Conservation (phyloP, 92 coral and sea anemone genomes). For the Epizoanthus fatuus region DNA sequence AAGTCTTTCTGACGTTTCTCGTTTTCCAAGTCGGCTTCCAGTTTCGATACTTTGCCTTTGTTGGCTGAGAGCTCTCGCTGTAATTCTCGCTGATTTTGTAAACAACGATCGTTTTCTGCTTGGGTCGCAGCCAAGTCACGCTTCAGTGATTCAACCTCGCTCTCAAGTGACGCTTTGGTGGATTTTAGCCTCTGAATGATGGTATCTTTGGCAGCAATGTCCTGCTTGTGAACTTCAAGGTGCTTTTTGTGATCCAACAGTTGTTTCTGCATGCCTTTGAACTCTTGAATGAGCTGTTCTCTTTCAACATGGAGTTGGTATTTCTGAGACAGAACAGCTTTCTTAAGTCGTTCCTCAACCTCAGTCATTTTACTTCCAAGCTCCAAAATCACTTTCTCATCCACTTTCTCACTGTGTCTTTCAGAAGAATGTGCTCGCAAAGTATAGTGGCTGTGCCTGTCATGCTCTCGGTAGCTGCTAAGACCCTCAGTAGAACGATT, state of each 20-base stretch:
- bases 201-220: slow-evolving; percentile 89
- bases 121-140: slow-evolving; percentile 83
- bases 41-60: slow-evolving; percentile 82
- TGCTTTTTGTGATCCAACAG: slow-evolving; percentile 91
- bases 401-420: slow-evolving; percentile 58
- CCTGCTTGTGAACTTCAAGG: slow-evolving; percentile 90
- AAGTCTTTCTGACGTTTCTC: slow-evolving; percentile 85
- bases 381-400: slow-evolving; percentile 83
- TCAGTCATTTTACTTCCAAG: slow-evolving; percentile 88
- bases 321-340: slow-evolving; percentile 93
- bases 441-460: slow-evolving; percentile 23
- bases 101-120: slow-evolving; percentile 78
- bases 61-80: slow-evolving; percentile 77
- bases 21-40: slow-evolving; percentile 92
- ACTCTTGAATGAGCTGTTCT: slow-evolving; percentile 92
- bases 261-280: slow-evolving; percentile 86
- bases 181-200: slow-evolving; percentile 90
- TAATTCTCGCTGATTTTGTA: slow-evolving; percentile 81
- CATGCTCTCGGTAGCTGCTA: slow-evolving; percentile 42
- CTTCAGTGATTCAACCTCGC: slow-evolving; percentile 90
- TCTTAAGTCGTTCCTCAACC: slow-evolving; percentile 90
- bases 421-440: slow-evolving; percentile 22
- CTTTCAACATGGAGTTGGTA: slow-evolving; percentile 87
- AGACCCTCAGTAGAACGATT: slow-evolving; percentile 7
- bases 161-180: slow-evolving; percentile 90